Evolutionary conservation across 2,113 vertebrate species (phyloP).

Genomic region (rabbit (Oryctolagus cuniculus)): mOryCun1.1 NC_091444.1:37623001-37623500

Average conservation of each 20-base stretch:
- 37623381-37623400: background rate
- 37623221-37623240: no score
- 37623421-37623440: accelerated
- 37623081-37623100: background rate
- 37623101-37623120: background rate
- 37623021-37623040: background rate
- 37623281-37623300: no score
- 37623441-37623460: background rate
- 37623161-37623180: background rate
- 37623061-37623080: background rate
- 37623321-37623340: no score
- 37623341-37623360: no score
- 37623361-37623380: background rate
- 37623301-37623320: no score
- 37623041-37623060: background rate
- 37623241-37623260: no score
- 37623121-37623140: background rate
- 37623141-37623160: background rate
- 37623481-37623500: background rate
- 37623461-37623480: background rate
- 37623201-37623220: background rate
- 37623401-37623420: accelerated
- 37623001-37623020: background rate
- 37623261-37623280: no score
- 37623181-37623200: background rate